phyloP scores from a whole-genome alignment of 2,888 invertebrate species.

The Tanypteryx hageni region DNA sequence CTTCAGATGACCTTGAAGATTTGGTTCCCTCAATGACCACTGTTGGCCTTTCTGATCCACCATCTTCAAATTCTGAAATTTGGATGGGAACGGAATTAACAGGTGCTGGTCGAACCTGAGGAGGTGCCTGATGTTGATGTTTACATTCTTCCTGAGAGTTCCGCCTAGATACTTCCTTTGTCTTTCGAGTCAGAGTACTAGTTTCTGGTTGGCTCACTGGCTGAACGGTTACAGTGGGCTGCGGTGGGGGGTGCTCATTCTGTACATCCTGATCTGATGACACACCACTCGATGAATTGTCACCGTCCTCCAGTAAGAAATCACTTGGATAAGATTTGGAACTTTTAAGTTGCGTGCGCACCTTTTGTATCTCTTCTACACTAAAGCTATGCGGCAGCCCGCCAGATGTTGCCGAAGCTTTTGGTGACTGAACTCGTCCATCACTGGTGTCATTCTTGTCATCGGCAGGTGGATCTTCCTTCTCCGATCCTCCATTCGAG shows the following conservation, averaged over 20 bases:
- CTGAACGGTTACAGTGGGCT: conserved; percentile 66
- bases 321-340: conserved; percentile 93
- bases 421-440: conserved; percentile 71
- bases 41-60: conserved; percentile 68
- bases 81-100: not conserved
- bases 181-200: conserved; percentile 60
- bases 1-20: not conserved
- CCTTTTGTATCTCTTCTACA: conserved; percentile 91
- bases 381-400: conserved; percentile 88
- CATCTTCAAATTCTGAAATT: not conserved
- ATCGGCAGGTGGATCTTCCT: conserved; percentile 64
- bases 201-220: conserved; percentile 68
- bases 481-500: not conserved
- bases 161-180: conserved; percentile 31
- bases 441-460: conserved; percentile 33
- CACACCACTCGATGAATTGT: conserved; percentile 92
- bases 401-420: conserved; percentile 81
- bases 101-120: not conserved
- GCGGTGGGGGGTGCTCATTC: conserved; percentile 74
- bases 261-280: conserved; percentile 90
- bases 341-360: conserved; percentile 87
- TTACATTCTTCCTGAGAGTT: conserved; percentile 37
- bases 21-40: conserved; percentile 65
- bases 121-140: conserved; percentile 16
- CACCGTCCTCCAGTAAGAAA: conserved; percentile 86